These are phyloP conservation scores for Botia almorhae DNA, from an alignment of 2,797 vertebrate genomes.

Conservation along the genomic window DNA sequence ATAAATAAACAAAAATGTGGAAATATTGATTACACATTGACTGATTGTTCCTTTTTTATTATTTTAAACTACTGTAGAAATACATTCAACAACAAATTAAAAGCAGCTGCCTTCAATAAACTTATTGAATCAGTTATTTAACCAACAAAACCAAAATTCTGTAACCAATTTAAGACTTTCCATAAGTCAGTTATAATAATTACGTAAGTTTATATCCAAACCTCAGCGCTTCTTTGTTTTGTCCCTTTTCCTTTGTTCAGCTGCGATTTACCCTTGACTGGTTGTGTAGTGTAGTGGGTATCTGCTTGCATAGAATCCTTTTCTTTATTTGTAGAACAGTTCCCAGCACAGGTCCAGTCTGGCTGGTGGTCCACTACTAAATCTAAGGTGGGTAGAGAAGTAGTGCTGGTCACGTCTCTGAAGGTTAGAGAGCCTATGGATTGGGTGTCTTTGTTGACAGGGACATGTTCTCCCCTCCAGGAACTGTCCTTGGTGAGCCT, in stretches of 20 bases:
- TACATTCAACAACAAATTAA: background rate
- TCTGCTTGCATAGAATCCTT: slow-evolving; percentile 33
- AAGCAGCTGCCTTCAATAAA: slow-evolving; percentile 19
- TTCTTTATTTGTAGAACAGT: slow-evolving; percentile 61
- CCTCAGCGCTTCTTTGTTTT: slow-evolving; percentile 73
- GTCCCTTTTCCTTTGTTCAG: slow-evolving; percentile 51
- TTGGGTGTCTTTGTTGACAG: slow-evolving; percentile 65
- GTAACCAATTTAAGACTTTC: slow-evolving; percentile 55
- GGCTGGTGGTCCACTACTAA: slow-evolving; percentile 74
- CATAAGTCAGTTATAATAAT: background rate
- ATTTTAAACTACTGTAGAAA: slow-evolving; percentile 5
- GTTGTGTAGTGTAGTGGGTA: slow-evolving; percentile 54
- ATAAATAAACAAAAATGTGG: slow-evolving; percentile 73
- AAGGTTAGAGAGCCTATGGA: slow-evolving; percentile 64
- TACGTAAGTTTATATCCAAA: slow-evolving; percentile 73
- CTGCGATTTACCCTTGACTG: slow-evolving; percentile 62
- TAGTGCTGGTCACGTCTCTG: slow-evolving; percentile 71
- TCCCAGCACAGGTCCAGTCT: slow-evolving; percentile 71
- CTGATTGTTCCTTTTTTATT: slow-evolving; percentile 23
- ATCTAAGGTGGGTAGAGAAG: slow-evolving; percentile 74
- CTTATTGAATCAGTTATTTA: background rate
- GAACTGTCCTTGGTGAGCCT: slow-evolving; percentile 56
- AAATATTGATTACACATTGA: slow-evolving; percentile 57
- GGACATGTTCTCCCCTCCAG: slow-evolving; percentile 69
- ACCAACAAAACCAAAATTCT: background rate